Evolutionary conservation across 2,113 vertebrate genomes (phyloP), one percentile per base, ranked within the genome.

Genomic region (Asarcornis scutulata): DNA sequence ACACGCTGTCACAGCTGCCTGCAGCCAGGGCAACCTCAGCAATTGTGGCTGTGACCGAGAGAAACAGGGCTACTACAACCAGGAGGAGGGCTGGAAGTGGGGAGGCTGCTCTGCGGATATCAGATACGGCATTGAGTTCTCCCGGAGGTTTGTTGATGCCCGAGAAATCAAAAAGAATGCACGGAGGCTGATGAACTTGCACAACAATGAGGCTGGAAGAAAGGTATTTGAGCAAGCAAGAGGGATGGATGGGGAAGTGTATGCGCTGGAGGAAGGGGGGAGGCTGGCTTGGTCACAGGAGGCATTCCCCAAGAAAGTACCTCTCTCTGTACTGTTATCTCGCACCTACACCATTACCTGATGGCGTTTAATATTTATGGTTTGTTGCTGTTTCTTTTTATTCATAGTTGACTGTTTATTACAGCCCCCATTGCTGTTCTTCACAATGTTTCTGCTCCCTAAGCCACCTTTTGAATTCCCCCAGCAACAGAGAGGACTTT

Each of bases 1-100:
- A 6, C 99, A 99, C 3, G 99, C 99, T 1, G 99, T 99, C 96
- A 99, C 99, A 0, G 98, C 99, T 1, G 99, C 99, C 76, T 99
- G 99, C 95, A 99, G 99, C 98, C 99, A 99, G 96, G 99, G 99
- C 94, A 99, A 99, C 98, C 98, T 99, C 93, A 99, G 99, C 97
- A 99, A 99, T 97, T 99, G 99, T 9, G 99, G 99, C 95, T 99
- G 99, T 42, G 99, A 99, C 98, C 98, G 99, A 3, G 99, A 99
- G 96, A 99, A 99, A 97, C 99, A 99, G 96, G 99, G 99, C 92
- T 99, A 99, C 98, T 99, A 99, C 96, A 98, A 99, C 97, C 99
- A 99, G 89, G 99, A 99, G 60, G 99, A 99, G 94, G 99, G 99
- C 98, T 99, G 99, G 99, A 99, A 99, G 96, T 99, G 99, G 99